Evolutionary conservation across 2,113 vertebrate species (phyloP), one percentile per base, ranked within the genome.

Genomic region (Struthio camelus): DNA sequence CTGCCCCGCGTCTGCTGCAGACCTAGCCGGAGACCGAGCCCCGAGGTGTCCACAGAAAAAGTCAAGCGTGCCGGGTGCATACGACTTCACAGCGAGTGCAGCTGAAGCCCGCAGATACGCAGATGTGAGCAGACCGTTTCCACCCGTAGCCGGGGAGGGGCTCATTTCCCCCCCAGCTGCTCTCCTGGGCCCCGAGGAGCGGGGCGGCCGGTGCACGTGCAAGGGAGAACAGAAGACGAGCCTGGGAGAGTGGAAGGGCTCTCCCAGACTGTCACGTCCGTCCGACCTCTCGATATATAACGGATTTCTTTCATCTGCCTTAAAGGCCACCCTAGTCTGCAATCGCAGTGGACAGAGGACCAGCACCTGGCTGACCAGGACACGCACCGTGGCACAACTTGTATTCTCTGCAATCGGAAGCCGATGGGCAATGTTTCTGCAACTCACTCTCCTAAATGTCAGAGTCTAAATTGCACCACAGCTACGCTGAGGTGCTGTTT

Each of bases 41-140:
- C 28, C 23, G 42, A 82, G 42, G 19, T 1, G 6, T 9, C 73
- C 42, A 44, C 6, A 66, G n/a, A 27, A 56, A 32, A 53, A 13
- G 9, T 12, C 23, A 59, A 38, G 78, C 51, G 19, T 54, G 14
- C 27, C 3, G 34, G 59, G 66, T n/a, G 23, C 12, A 2, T 30
- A 23, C 0, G 1, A 28, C n/a, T 42, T 15, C 64, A 10, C 44
- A 9, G 59, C 6, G 42, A 23, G 19, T 16, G 8, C 5, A 6
- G 23, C 18, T 27, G 51, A 34, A 59, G 44, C 28, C 44, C 44
- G 36, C 42, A 7, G 58, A 7, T 20, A 9, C 65, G 10, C 2
- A 19, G 12, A n/a, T n/a, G n/a, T n/a, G n/a, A n/a, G 30, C 3
- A 19, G 64, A 67, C 61, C 34, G 9, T 9, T 32, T 64, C 71